Evolutionary conservation across 1,140 invertebrate genomes (phyloP).

Genomic region (Gryllus bimaculatus): DNA sequence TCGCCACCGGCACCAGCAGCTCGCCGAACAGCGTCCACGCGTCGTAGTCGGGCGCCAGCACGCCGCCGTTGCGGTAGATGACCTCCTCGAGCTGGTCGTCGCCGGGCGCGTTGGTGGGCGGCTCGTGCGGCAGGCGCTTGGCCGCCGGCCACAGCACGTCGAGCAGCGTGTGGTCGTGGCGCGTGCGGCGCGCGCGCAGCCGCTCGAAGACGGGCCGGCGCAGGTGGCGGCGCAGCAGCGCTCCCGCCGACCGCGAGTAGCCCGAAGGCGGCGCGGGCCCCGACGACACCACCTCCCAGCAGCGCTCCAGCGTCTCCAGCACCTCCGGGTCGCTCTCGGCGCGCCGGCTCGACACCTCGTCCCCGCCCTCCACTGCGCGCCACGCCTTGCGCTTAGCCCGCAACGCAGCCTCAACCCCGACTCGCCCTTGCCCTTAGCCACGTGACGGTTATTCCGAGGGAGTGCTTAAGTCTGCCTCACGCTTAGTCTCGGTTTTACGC

Average conservation of each 20-base stretch:
- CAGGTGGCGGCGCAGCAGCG: conserved; percentile 53
- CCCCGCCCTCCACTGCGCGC: conserved; percentile 26
- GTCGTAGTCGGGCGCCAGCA: conserved; percentile 72
- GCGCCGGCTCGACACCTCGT: conserved; percentile 57
- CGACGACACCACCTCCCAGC: conserved; percentile 52
- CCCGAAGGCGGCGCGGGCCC: conserved; percentile 41
- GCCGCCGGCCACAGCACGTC: conserved; percentile 73
- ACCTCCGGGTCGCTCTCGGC: conserved; percentile 55
- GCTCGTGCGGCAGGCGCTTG: conserved; percentile 51
- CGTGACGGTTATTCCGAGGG: too few species aligned
- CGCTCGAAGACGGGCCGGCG: conserved; percentile 55
- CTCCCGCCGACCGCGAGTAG: conserved; percentile 26
- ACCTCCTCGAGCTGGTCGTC: conserved; percentile 34
- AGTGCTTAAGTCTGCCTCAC: too few species aligned
- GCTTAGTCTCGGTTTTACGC: too few species aligned
- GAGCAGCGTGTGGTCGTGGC: conserved; percentile 66
- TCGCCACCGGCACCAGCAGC: conserved; percentile 64
- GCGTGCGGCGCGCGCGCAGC: conserved; percentile 57
- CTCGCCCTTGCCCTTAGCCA: too few species aligned
- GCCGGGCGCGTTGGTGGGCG: conserved; percentile 30
- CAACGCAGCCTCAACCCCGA: too few species aligned
- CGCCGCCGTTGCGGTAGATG: conserved; percentile 42
- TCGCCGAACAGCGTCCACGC: conserved; percentile 69
- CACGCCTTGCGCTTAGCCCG: too few species aligned
- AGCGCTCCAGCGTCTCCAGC: conserved; percentile 57